These are phyloP conservation scores for Hylaeus volcanicus DNA, from an alignment of 1,140 invertebrate genomes.

Conservation along the genomic window DNA sequence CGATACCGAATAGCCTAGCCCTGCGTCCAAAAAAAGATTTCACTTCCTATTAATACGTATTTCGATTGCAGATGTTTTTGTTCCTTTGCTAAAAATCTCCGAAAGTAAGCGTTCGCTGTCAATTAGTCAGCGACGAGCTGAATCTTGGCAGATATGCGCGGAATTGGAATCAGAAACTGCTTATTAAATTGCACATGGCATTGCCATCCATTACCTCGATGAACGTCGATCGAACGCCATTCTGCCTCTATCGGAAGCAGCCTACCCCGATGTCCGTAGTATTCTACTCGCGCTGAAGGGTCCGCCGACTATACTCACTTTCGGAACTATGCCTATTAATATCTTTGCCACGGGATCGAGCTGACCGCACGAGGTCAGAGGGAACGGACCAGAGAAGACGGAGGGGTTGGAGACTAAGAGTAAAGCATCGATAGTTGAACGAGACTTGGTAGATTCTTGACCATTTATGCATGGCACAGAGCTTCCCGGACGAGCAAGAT, in stretches of 20 bases:
- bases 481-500: not conserved
- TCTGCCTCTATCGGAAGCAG: conserved; percentile 1
- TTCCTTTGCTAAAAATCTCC: not conserved
- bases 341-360: conserved; percentile 18
- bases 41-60: too few relatives aligned
- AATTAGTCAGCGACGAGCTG: conserved; percentile 3
- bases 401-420: conserved; percentile 33
- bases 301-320: conserved; percentile 25
- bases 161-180: conserved; percentile 29
- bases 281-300: conserved; percentile 19
- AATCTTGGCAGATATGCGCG: not conserved
- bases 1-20: too few relatives aligned
- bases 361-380: conserved; percentile 32
- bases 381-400: conserved; percentile 1
- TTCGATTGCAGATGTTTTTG: too few relatives aligned
- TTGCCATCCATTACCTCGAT: conserved; percentile 35
- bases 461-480: not conserved
- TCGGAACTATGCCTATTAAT: conserved; percentile 51
- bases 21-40: too few relatives aligned
- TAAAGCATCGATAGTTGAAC: conserved; percentile 34
- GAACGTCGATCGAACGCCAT: conserved; percentile 13
- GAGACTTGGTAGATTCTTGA: conserved; percentile 12
- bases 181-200: conserved; percentile 40
- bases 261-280: not conserved
- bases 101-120: not conserved